Conservation (phyloP, 2,888 invertebrate species). For the Drosophila picticornis region DNA sequence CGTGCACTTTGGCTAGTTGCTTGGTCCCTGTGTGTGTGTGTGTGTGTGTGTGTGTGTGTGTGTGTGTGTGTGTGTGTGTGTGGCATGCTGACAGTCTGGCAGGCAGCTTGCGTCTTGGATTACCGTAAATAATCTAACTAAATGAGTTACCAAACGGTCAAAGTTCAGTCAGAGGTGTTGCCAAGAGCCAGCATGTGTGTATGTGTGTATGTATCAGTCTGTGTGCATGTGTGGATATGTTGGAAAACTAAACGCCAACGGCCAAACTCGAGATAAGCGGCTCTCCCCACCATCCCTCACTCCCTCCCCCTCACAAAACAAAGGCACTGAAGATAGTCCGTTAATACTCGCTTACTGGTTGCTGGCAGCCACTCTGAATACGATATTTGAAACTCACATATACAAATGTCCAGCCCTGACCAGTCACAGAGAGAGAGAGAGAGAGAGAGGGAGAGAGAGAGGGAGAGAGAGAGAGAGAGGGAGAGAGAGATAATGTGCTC, state of each 20-base stretch:
- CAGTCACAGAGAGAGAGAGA: neutral
- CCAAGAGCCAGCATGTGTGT: conserved; percentile 32
- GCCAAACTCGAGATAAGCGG: conserved; percentile 49
- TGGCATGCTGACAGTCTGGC: conserved; percentile 33
- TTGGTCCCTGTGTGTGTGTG: conserved; percentile 1
- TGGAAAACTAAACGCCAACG: conserved; percentile 49
- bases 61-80: conserved; percentile 19
- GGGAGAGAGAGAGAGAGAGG: neutral
- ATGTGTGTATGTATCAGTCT: neutral
- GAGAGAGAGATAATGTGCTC: conserved; percentile 27
- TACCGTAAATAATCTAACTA: conserved; percentile 79
- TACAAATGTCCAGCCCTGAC: conserved; percentile 27
- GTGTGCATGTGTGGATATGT: conserved; percentile 27
- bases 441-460: neutral
- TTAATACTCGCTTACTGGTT: conserved; percentile 31
- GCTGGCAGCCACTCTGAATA: conserved; percentile 40
- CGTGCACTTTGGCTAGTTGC: conserved; percentile 60
- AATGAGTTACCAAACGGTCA: conserved; percentile 79
- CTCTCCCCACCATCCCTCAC: neutral
- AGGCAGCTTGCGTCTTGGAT: conserved; percentile 67
- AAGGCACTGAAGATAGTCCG: conserved; percentile 12
- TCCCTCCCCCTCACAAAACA: neutral
- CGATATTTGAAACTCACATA: conserved; percentile 15
- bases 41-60: conserved; percentile 6
- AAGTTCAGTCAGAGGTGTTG: conserved; percentile 76